Evolutionary conservation across 64 coral and sea anemone genomes (phyloP).

Genomic region (Montipora cactus): DNA sequence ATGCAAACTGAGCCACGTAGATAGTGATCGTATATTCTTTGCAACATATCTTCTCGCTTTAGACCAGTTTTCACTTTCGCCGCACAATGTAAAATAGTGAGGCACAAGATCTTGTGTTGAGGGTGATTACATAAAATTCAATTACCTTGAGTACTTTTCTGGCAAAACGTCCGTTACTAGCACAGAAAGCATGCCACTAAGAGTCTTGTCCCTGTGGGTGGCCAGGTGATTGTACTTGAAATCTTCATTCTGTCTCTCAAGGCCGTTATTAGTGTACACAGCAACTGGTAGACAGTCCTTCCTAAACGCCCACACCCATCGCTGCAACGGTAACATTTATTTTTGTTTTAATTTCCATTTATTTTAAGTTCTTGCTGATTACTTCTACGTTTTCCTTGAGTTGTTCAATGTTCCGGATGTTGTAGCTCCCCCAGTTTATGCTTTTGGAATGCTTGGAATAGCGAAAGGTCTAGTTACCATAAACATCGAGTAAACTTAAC

Average conservation of each 20-base stretch:
- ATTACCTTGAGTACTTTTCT: conserved; percentile 47
- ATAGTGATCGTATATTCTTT: no score
- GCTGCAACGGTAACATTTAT: not conserved
- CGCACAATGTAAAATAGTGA: not conserved
- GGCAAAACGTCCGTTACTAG: conserved; percentile 37
- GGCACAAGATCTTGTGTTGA: not conserved
- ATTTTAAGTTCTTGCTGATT: not conserved
- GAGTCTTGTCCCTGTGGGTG: conserved; percentile 39
- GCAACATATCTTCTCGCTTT: no score
- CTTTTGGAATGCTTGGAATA: no score
- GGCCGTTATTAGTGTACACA: conserved; percentile 36
- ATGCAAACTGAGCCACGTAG: no score
- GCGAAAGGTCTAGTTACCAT: no score
- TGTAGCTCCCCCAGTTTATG: no score
- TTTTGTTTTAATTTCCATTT: not conserved
- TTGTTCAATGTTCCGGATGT: no score
- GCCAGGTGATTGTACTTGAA: conserved; percentile 36
- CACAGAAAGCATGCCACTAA: conserved; percentile 67
- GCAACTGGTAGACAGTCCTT: conserved; percentile 34
- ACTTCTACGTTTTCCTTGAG: no score
- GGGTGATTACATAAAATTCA: not conserved
- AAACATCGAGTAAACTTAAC: no score
- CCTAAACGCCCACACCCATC: conserved; percentile 34
- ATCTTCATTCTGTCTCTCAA: conserved; percentile 40
- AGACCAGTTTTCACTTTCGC: not conserved